Conservation (phyloP, 2,113 vertebrate species). For the Osmerus eperlanus region DNA sequence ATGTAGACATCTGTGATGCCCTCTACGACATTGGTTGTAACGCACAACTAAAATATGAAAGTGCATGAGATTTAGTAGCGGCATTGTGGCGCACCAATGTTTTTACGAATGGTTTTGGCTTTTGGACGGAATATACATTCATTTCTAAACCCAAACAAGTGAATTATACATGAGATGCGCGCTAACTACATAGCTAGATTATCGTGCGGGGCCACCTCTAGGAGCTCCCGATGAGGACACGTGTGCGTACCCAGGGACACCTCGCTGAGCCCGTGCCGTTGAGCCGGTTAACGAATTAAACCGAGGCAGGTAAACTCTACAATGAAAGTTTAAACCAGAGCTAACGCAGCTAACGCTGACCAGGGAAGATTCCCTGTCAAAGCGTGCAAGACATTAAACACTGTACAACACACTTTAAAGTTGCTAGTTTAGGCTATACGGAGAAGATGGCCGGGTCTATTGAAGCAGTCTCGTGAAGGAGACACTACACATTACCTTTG, state of each 20-base stretch:
- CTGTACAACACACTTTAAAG: constrained; percentile 8
- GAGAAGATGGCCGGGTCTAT: neutral
- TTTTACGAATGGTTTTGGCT: too few species aligned
- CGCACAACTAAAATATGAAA: too few species aligned
- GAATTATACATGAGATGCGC: neutral
- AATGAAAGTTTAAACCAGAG: neutral
- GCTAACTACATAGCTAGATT: neutral
- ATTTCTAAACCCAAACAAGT: too few species aligned
- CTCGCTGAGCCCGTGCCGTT: constrained; percentile 20
- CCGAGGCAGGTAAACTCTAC: neutral
- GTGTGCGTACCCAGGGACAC: constrained; percentile 14
- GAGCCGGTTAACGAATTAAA: constrained; percentile 48
- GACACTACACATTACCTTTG: neutral
- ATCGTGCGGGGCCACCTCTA: neutral
- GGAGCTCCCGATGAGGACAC: constrained; percentile 12
- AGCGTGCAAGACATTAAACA: neutral
- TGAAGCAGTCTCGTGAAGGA: constrained; percentile 3
- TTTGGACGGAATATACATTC: too few species aligned
- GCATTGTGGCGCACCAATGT: too few species aligned
- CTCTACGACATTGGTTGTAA: too few species aligned
- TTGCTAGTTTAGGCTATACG: neutral
- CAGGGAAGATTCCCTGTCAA: neutral
- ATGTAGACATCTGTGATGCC: too few species aligned
- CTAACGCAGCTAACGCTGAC: neutral
- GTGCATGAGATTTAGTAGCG: too few species aligned